Percentiles rank a stretch among this genome's conserved stretches.
Evolutionary conservation across 2,797 vertebrate genomes (phyloP).

Genomic region (Microctenopoma steveboyesi): DNA sequence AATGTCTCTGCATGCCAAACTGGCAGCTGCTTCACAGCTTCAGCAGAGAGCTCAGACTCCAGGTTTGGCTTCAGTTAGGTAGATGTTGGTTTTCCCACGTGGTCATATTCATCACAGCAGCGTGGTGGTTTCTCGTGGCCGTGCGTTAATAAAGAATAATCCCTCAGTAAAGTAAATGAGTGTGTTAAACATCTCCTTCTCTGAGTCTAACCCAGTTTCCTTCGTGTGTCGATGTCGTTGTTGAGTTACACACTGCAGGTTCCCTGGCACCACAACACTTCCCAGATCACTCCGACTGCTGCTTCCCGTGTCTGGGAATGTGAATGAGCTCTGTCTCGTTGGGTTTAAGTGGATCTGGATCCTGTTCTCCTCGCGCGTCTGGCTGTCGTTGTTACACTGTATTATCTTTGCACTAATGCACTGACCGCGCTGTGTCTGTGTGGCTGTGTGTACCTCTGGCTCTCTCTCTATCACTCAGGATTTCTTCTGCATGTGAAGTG

Average conservation of each 20-base stretch:
- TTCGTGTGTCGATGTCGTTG: too few relatives aligned
- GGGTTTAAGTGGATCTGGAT: constrained; percentile 57
- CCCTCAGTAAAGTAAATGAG: too few relatives aligned
- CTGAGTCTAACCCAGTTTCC: too few relatives aligned
- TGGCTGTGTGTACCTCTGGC: constrained; percentile 16
- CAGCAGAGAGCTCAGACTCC: background rate
- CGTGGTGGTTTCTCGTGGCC: too few relatives aligned
- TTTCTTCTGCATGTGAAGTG: constrained; percentile 59
- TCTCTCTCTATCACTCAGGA: constrained; percentile 47
- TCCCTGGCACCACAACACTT: constrained; percentile 43
- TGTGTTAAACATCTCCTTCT: too few relatives aligned
- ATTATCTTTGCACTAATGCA: constrained; percentile 21
- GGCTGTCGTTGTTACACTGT: constrained; percentile 23
- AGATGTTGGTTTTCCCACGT: too few relatives aligned
- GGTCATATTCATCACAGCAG: too few relatives aligned
- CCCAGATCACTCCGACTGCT: constrained; percentile 57
- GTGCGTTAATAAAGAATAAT: too few relatives aligned
- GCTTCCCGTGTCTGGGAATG: constrained; percentile 77
- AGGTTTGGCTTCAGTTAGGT: too few relatives aligned
- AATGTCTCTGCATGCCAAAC: constrained; percentile 49
- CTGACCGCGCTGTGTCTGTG: background rate
- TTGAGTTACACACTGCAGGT: constrained; percentile 64
- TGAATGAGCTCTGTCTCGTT: constrained; percentile 55
- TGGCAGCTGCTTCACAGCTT: constrained; percentile 67
- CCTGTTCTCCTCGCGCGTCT: constrained; percentile 20